Conservation (phyloP, 37 sponge, comb jelly and placozoan species). For the Beroe forskalii region DNA sequence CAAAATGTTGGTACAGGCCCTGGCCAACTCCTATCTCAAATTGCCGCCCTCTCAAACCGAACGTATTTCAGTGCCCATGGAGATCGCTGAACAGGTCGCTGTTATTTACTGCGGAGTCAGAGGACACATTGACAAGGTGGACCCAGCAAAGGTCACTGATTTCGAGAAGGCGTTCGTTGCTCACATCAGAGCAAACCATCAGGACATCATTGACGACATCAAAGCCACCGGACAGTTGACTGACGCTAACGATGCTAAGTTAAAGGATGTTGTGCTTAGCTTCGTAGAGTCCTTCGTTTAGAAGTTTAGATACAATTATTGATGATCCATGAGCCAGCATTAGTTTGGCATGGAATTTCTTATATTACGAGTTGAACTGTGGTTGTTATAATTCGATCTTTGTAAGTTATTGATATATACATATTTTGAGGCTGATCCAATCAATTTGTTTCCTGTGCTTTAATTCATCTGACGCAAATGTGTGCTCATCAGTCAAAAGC, state of each 20-base stretch:
- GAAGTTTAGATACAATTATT: constrained; percentile 21
- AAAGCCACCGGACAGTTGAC: constrained; percentile 85
- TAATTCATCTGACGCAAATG: no score
- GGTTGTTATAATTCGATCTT: constrained; percentile 13
- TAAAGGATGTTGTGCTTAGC: constrained; percentile 80
- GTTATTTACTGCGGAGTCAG: constrained; percentile 96
- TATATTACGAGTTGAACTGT: neutral
- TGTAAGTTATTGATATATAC: constrained; percentile 64
- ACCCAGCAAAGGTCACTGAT: constrained; percentile 81
- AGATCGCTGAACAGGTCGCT: constrained; percentile 93
- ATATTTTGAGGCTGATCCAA: neutral
- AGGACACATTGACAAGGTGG: constrained; percentile 95
- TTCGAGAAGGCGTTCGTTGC: constrained; percentile 93
- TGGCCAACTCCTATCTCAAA: no score
- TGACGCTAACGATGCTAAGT: constrained; percentile 77
- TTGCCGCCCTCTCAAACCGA: no score
- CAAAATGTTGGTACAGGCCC: no score
- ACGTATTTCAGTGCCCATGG: constrained; percentile 92
- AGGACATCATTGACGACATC: constrained; percentile 83
- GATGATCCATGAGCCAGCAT: neutral
- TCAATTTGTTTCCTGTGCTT: no score
- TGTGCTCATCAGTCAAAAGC: no score
- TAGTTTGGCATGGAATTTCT: neutral
- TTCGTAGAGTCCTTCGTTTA: constrained; percentile 82
- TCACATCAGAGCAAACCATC: constrained; percentile 88